phyloP scores from a whole-genome alignment of 2,888 invertebrate genomes.

The Acleris literana region DNA sequence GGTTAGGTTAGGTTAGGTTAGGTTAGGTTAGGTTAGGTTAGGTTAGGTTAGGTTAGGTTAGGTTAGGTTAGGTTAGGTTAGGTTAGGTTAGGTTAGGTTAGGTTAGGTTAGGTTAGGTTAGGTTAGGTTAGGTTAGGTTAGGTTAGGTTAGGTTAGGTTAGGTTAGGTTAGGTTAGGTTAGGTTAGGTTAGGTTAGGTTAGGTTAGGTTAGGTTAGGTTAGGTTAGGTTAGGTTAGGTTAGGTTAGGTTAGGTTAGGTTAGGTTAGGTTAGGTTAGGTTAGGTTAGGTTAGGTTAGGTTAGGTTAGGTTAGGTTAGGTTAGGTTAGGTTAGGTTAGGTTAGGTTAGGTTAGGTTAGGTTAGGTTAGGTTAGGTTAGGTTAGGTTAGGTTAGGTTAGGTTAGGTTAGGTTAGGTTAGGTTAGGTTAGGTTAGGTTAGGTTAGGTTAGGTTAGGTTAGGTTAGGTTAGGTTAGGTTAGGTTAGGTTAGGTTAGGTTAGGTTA shows the following conservation, averaged over 20 bases:
- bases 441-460: too few species aligned
- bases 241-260: constrained; percentile 19
- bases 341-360: constrained; percentile 31
- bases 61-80: constrained; percentile 31
- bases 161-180: constrained; percentile 29
- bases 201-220: constrained; percentile 26
- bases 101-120: constrained; percentile 29
- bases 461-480: too few species aligned
- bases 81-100: constrained; percentile 29
- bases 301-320: constrained; percentile 31
- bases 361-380: constrained; percentile 30
- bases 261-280: constrained; percentile 17
- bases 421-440: constrained; percentile 31
- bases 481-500: too few species aligned
- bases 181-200: constrained; percentile 33
- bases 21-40: constrained; percentile 32
- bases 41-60: constrained; percentile 32
- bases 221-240: constrained; percentile 16
- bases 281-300: constrained; percentile 27
- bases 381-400: constrained; percentile 33
- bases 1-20: constrained; percentile 31
- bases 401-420: constrained; percentile 34
- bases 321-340: constrained; percentile 26
- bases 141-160: constrained; percentile 22
- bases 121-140: constrained; percentile 24